Percentiles rank a stretch among this genome's conserved stretches.
Conservation (phyloP, 2,797 vertebrate species). For the Chrosomus eos region DNA sequence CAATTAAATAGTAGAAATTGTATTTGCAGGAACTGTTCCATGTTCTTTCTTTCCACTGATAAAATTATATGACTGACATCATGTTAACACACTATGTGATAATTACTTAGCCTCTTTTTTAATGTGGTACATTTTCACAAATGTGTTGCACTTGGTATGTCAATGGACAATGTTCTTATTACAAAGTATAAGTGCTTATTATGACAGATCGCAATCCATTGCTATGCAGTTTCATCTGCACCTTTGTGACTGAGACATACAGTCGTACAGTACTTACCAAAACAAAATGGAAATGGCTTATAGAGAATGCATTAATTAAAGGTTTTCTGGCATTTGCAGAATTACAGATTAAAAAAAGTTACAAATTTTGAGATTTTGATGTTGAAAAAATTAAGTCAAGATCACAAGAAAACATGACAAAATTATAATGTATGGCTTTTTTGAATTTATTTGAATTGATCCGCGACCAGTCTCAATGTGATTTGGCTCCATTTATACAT, state of each 20-base stretch:
- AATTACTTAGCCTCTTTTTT: neutral
- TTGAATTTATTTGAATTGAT: neutral
- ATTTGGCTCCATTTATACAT: neutral
- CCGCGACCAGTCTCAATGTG: neutral
- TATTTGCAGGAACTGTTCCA: constrained; percentile 4
- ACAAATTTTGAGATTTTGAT: neutral
- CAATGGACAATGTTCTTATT: neutral
- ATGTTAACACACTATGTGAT: neutral
- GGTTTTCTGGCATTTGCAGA: neutral
- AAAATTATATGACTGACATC: neutral
- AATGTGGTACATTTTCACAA: neutral
- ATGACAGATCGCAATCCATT: neutral
- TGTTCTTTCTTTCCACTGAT: neutral
- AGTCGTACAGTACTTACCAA: neutral
- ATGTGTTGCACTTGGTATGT: neutral
- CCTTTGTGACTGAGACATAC: neutral
- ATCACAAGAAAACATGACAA: neutral
- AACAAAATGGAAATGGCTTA: neutral
- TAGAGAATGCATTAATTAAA: neutral
- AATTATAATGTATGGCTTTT: neutral
- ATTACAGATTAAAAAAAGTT: neutral
- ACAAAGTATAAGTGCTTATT: neutral
- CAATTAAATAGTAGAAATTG: neutral
- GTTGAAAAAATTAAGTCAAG: neutral
- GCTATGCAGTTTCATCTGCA: neutral